Percentiles rank a stretch among this genome's conserved stretches.
These are phyloP conservation scores for Dasypus novemcinctus DNA, from an alignment of 2,113 vertebrate genomes.

Conservation along the genomic window DNA sequence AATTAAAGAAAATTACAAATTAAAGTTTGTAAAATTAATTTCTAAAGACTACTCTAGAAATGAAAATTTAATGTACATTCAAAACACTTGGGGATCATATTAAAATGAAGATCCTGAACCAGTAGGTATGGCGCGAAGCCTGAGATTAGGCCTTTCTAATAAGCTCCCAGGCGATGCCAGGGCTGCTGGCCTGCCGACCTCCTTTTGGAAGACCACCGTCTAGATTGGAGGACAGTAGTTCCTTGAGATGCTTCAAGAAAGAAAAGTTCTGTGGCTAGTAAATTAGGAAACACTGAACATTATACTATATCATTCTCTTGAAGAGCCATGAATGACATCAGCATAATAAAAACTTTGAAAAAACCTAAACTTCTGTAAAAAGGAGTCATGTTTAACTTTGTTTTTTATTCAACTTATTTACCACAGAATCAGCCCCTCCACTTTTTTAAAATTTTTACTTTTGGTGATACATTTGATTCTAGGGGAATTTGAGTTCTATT, in stretches of 20 bases:
- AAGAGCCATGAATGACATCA: neutral
- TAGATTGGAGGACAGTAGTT: neutral
- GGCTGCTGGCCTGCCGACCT: neutral
- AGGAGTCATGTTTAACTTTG: neutral
- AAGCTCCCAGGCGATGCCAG: neutral
- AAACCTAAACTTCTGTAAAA: neutral
- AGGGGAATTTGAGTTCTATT: neutral
- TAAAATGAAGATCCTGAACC: neutral
- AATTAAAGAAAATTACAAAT: neutral
- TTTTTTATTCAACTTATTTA: neutral
- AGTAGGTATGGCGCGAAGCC: neutral
- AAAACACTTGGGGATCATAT: neutral
- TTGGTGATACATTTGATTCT: neutral
- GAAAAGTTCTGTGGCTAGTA: neutral
- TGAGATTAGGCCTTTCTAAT: neutral
- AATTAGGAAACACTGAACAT: neutral
- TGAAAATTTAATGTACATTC: neutral
- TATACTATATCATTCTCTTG: neutral
- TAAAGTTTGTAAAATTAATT: neutral
- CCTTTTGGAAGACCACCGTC: neutral
- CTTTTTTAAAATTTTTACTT: neutral
- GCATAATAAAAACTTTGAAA: neutral
- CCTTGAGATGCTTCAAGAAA: constrained; percentile 4
- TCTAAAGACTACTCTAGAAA: neutral
- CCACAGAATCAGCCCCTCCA: neutral